Percentiles rank a stretch among this genome's conserved stretches.
phyloP scores from a whole-genome alignment of 2,888 invertebrate genomes.

The Resseliella maxima region DNA sequence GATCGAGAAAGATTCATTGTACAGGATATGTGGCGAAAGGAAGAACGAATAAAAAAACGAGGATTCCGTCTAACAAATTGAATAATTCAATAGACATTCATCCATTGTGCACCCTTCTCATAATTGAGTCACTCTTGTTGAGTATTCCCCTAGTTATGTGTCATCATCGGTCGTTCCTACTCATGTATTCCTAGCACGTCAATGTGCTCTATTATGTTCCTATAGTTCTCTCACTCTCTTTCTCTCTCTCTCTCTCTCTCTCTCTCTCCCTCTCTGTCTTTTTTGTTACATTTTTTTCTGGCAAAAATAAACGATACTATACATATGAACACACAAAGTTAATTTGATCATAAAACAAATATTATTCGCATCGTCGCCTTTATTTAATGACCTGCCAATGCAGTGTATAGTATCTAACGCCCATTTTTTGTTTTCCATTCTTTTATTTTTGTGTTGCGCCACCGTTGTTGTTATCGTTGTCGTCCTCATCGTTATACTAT shows the following conservation, averaged over 20 bases:
- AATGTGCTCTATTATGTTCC: too few species aligned
- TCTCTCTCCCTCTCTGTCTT: not conserved
- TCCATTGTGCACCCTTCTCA: constrained; percentile 46
- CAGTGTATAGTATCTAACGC: constrained; percentile 51
- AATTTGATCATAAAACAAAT: constrained; percentile 55
- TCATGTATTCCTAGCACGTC: too few species aligned
- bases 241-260: not conserved
- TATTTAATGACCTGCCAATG: constrained; percentile 55
- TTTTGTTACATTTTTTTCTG: not conserved
- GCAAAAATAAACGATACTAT: not conserved
- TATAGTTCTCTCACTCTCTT: too few species aligned
- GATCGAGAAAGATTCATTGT: not conserved
- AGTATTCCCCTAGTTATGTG: not conserved
- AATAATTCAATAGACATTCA: constrained; percentile 48
- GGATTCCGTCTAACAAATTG: not conserved
- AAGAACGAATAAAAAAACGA: not conserved
- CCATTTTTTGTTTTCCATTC: not conserved
- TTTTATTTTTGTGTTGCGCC: not conserved
- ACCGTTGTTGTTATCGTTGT: not conserved
- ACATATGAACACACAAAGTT: constrained; percentile 32
- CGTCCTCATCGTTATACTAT: too few species aligned
- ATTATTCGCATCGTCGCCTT: constrained; percentile 55
- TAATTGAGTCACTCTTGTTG: not conserved
- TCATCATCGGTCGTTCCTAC: not conserved
- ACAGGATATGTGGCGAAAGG: not conserved